Percentiles rank a stretch among this genome's conserved stretches.
Evolutionary conservation across 2,888 invertebrate species (phyloP).

Genomic region (Iselma pallidipennis): DNA sequence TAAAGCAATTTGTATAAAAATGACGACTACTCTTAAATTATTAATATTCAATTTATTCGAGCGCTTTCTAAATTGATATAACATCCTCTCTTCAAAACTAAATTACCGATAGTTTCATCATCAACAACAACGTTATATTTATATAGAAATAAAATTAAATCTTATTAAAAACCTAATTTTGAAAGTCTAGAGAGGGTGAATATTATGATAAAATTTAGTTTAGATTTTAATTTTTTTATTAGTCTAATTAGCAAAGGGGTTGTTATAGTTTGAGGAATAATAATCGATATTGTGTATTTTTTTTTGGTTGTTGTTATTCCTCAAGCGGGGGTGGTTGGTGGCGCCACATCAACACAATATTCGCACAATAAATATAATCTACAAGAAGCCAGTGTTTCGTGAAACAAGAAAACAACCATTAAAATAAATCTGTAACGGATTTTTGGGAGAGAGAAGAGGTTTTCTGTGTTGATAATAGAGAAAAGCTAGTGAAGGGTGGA

Average conservation of each 20-base stretch:
- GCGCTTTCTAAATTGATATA: not conserved
- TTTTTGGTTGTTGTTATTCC: not conserved
- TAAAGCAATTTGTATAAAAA: not conserved
- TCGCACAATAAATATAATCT: slow-evolving; percentile 33
- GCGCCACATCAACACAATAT: slow-evolving; percentile 11
- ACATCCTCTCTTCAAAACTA: not conserved
- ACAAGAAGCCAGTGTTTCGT: slow-evolving; percentile 29
- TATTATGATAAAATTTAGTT: no score
- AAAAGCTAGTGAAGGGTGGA: not conserved
- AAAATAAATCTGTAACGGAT: slow-evolving; percentile 38
- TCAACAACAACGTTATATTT: slow-evolving; percentile 12
- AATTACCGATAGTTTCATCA: not conserved
- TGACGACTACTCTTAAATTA: not conserved
- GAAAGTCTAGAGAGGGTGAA: no score
- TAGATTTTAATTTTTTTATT: no score
- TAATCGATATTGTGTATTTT: not conserved
- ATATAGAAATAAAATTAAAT: no score
- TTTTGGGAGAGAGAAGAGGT: not conserved
- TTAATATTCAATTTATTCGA: not conserved
- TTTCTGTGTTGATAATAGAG: not conserved
- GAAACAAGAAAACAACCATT: slow-evolving; percentile 38
- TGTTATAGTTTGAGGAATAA: no score
- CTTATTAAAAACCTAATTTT: no score
- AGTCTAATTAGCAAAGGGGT: no score
- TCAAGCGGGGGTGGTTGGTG: not conserved